Evolutionary conservation across 2,797 vertebrate genomes (phyloP).

Genomic region (Ctenopoma kingsleyae): DNA sequence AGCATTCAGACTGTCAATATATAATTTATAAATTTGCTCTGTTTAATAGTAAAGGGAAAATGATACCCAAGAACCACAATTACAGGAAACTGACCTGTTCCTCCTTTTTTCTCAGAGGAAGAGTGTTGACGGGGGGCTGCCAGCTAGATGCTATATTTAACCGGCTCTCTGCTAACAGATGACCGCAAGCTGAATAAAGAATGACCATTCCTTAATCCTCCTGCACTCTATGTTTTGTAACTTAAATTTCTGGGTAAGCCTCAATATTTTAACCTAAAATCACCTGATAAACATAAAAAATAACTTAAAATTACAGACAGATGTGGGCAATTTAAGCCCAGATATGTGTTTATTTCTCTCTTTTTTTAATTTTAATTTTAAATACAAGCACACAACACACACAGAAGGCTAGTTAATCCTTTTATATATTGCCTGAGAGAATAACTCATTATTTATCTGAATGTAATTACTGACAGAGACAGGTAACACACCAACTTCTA

Average conservation of each 20-base stretch:
- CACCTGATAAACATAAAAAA: not conserved
- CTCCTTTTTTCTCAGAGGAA: conserved; percentile 69
- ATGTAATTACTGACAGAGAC: not conserved
- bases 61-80: conserved; percentile 45
- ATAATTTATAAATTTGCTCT: not conserved
- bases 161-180: conserved; percentile 7
- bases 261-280: not conserved
- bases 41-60: conserved; percentile 11
- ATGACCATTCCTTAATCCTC: conserved; percentile 21
- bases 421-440: not conserved
- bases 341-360: not conserved
- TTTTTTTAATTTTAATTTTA: not conserved
- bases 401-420: not conserved
- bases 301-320: not conserved
- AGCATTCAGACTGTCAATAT: not conserved
- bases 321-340: not conserved
- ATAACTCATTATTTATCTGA: not conserved
- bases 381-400: not conserved
- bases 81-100: conserved; percentile 70
- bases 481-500: not conserved
- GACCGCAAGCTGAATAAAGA: conserved; percentile 28
- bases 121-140: conserved; percentile 33
- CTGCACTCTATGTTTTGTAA: not conserved
- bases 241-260: not conserved
- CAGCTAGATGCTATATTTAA: conserved; percentile 61